Conservation (phyloP, 1,140 invertebrate genomes). For the Neodiprion fabricii region DNA sequence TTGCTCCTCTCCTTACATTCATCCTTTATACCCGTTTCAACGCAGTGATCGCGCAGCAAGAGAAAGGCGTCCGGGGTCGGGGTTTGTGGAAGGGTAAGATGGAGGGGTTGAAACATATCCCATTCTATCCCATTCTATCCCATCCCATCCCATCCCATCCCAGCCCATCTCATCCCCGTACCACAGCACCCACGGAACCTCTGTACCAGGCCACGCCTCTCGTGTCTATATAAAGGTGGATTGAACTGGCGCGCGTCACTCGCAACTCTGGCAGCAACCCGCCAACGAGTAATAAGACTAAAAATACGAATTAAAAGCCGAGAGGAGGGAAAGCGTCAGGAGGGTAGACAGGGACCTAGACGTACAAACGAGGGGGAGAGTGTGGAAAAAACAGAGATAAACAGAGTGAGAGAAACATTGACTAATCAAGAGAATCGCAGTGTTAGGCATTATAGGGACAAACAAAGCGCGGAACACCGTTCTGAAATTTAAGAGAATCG, state of each 20-base stretch:
- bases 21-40: too few species aligned
- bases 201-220: neutral
- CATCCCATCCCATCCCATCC: too few species aligned
- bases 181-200: neutral
- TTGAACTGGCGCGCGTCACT: conserved; percentile 4
- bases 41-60: too few species aligned
- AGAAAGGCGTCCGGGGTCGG: too few species aligned
- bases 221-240: conserved; percentile 3
- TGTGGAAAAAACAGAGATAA: neutral
- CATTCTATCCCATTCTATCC: neutral
- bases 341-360: neutral
- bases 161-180: neutral
- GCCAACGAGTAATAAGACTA: neutral
- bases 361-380: neutral
- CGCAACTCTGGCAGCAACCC: conserved; percentile 2
- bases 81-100: too few species aligned
- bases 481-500: too few species aligned
- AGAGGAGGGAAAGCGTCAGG: neutral
- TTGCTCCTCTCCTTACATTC: too few species aligned
- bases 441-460: too few species aligned
- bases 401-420: neutral
- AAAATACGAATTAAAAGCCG: neutral
- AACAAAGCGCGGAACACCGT: too few species aligned
- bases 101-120: neutral
- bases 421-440: too few species aligned